Percentiles rank a stretch among this genome's conserved stretches.
These are phyloP conservation scores for Gavia stellata DNA, from an alignment of 2,113 vertebrate species.

Conservation along the genomic window DNA sequence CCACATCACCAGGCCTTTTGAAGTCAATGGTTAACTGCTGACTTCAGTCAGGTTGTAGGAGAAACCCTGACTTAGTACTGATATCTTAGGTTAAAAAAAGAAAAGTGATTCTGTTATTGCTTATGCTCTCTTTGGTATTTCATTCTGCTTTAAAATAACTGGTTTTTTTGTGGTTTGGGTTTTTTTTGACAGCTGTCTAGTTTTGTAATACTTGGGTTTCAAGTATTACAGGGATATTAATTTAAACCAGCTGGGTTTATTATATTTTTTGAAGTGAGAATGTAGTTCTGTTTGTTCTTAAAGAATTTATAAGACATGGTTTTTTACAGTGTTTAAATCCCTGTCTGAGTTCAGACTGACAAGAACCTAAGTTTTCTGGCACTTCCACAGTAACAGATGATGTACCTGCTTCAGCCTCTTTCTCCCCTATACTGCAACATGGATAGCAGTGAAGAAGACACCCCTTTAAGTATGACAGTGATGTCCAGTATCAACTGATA, in stretches of 20 bases:
- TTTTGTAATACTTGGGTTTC: background rate
- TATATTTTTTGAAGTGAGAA: background rate
- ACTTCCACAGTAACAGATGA: background rate
- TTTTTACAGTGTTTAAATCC: background rate
- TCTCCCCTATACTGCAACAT: background rate
- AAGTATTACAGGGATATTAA: background rate
- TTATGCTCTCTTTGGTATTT: background rate
- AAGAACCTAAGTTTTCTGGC: background rate
- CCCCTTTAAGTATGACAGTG: background rate
- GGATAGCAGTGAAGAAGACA: background rate
- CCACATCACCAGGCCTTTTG: background rate
- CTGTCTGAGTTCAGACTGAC: background rate
- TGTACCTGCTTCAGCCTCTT: background rate
- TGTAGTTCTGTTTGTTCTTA: background rate
- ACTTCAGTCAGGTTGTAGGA: background rate
- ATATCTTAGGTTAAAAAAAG: background rate
- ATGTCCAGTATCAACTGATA: background rate
- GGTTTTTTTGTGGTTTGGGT: rapidly evolving
- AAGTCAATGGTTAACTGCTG: background rate
- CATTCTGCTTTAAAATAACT: background rate
- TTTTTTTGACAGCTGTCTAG: background rate
- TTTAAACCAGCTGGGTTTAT: background rate
- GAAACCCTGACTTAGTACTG: background rate
- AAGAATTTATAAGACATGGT: background rate
- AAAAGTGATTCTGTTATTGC: background rate